Evolutionary conservation across 2,797 vertebrate species (phyloP), one percentile per base, ranked within the genome.

Genomic region (Mus spretus): DNA sequence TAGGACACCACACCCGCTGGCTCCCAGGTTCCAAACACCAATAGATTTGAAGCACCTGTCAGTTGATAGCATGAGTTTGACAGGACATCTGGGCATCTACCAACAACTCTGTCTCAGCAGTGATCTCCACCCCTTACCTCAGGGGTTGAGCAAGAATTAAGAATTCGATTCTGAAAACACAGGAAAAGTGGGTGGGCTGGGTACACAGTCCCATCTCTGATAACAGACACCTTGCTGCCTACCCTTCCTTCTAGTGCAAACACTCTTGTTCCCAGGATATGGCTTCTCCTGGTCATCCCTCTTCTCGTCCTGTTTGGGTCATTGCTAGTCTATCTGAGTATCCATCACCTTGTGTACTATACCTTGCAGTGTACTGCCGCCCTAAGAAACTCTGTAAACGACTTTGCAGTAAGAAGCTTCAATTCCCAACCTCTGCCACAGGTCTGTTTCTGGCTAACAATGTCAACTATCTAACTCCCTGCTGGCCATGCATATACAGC

Each of bases 401-500:
- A 78, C 67, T 31, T 55, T 55, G 85, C 79, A 89, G 63, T 22
- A 53, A 77, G 67, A 59, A 81, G 47, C 40, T 37, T 74, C 53
- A n/a, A 70, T 61, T 22, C 55, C 83, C 85, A 94, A 55, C n/a
- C 75, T 94, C 85, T 55, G 77, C 47, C 26, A 85, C 0, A 82
- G 75, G 67, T 67, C 92, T 90, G 84, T 88, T 92, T 75, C 85
- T 93, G 47, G 61, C 90, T 77, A 93, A 89, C 67, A 59, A 92
- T 94, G 96, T 97, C 92, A 95, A 96, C 91, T 93, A 0, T 34
- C 37, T 94, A 91, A 80, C 93, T 89, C 89, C 84, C 75, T 74
- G 47, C n/a, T 83, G 85, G 80, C 53, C 59, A 74, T 92, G 74
- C 67, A 61, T 82, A 47, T 89, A 79, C 61, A 78, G 81, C 87